Evolutionary conservation across 2,888 invertebrate genomes (phyloP), one percentile per base, ranked within the genome.

Genomic region (Phytoseiulus persimilis): DNA sequence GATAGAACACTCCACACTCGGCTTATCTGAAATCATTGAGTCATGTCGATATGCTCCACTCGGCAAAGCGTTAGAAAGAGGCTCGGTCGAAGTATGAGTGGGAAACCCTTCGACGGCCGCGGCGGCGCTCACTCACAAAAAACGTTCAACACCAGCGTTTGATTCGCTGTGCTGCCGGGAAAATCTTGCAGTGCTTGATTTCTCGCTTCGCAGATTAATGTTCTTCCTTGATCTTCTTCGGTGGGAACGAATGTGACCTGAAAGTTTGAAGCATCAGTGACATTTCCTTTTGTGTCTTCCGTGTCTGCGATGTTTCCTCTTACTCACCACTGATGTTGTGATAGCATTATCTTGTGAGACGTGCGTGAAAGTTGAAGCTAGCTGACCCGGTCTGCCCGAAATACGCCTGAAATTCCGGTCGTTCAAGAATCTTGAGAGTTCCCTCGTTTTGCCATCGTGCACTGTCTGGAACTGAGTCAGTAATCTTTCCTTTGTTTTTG

Each of bases 221-320:
- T 87, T 33, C 87, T 87, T n/a, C 87, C 87, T 45, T 87, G 87
- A 39, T 87, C 87, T 45, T 87, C 87, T 33, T 87, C 87, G 32
- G 87, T 87, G 0, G 87, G 87, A 5, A 87, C 87, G 33, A 87
- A 87, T 87, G 87, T 87, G 32, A 87, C 87, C 87, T 87, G 33
- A 33, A 9, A 31, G 28, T n/a, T 65, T 65, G 14, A 65, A 23
- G 65, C 1, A 65, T 65, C 65, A 65, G 65, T 65, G 1, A 65
- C 65, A 23, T 6, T 65, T 65, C 18, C 65, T 65, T 65, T 28
- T 65, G 65, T 14, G 18, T 14, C 28, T 65, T 14, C 14, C 65
- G 65, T 23, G 65, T 65, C 28, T 28, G 23, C 65, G 28, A 28
- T 18, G 65, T 65, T 18, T 65, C 65, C 28, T 65, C n/a, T 31